Base-by-base conservation (phyloP, 2,797 vertebrate genomes). In the Emys orbicularis region DNA sequence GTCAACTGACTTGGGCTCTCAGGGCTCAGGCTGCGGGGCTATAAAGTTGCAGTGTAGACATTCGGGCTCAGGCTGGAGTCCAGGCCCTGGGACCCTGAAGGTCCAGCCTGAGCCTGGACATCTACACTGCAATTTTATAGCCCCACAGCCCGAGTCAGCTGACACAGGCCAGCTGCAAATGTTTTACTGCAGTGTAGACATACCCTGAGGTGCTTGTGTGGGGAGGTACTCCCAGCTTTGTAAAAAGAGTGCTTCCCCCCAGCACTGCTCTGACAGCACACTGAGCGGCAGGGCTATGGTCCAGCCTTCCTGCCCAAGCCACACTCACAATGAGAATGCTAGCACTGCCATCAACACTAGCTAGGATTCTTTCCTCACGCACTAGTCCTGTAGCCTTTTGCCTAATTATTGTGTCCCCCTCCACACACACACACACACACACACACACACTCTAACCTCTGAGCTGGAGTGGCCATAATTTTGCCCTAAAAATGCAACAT, bases 341-440 rank as follows among this genome's bases (percentile, higher is more conserved):
- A 61, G 29, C 13, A 34, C 76, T 61, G 53, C 83, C 53, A 1
- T 0, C 16, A 37, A 31, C 49, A 82, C 49, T 74, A 82, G 47
- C 19, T n/a, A 23, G 11, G 2, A 27, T 65, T 79, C 65, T 49
- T 90, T 47, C 88, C 81, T 91, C 59, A 54, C 77, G 6, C 87
- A 84, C 77, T 86, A 25, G 57, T 92, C 76, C 79, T 61, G 77
- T 88, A 59, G 4, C 53, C 79, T 13, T 47, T 15, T 49, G 50
- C 21, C 27, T 13, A 37, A 79, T 1, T 54, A 4, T 27, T 1
- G 0, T 27, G 1, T 83, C 47, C 13, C 52, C 76, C 81, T 12
- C 72, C 86, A 61, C 87, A 90, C 79, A 90, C 1, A 52, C 54
- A 54, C 23, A 56, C 54, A 54, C 41, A 41, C 41, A 41, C 54